A percentile compares a stretch with the other conserved stretches of the same genome.
phyloP scores from a whole-genome alignment of 2,888 invertebrate species.

The Sphaerophoria rueppellii region DNA sequence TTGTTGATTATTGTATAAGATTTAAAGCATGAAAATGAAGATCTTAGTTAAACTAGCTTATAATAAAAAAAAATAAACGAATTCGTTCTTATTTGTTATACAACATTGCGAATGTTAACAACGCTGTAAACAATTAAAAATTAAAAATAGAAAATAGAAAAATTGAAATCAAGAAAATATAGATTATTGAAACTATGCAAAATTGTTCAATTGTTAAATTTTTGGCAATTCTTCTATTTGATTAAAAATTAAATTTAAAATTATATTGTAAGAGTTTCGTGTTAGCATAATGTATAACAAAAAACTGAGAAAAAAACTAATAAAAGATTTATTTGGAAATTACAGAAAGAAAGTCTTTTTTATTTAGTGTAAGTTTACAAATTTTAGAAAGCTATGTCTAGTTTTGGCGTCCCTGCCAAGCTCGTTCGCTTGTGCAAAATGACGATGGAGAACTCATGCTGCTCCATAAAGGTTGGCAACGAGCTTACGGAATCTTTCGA shows the following conservation, averaged over 20 bases:
- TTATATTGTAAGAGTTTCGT: constrained; percentile 67
- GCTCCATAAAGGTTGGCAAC: too few relatives aligned
- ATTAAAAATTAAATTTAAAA: constrained; percentile 63
- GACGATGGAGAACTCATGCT: too few relatives aligned
- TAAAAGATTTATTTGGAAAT: constrained; percentile 36
- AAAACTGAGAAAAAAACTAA: constrained; percentile 36
- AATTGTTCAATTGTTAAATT: constrained; percentile 68
- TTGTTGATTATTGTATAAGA: constrained; percentile 72
- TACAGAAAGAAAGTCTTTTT: too few relatives aligned
- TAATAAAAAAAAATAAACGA: constrained; percentile 42
- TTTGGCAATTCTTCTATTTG: constrained; percentile 69
- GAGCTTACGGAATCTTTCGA: too few relatives aligned
- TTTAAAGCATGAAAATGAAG: constrained; percentile 41
- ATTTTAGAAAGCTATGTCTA: too few relatives aligned
- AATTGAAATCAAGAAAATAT: not conserved
- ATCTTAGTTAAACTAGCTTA: constrained; percentile 25
- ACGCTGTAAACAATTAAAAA: constrained; percentile 24
- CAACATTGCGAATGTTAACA: not conserved
- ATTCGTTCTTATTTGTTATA: constrained; percentile 45
- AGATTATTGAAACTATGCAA: constrained; percentile 34
- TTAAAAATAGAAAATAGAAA: constrained; percentile 28
- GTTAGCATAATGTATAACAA: constrained; percentile 64
- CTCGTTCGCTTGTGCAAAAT: too few relatives aligned
- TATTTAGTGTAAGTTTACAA: too few relatives aligned
- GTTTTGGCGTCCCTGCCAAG: too few relatives aligned